Evolutionary conservation across 1,140 invertebrate species (phyloP), one percentile per base, ranked within the genome.

Genomic region (Choristoneura fumiferana): DNA sequence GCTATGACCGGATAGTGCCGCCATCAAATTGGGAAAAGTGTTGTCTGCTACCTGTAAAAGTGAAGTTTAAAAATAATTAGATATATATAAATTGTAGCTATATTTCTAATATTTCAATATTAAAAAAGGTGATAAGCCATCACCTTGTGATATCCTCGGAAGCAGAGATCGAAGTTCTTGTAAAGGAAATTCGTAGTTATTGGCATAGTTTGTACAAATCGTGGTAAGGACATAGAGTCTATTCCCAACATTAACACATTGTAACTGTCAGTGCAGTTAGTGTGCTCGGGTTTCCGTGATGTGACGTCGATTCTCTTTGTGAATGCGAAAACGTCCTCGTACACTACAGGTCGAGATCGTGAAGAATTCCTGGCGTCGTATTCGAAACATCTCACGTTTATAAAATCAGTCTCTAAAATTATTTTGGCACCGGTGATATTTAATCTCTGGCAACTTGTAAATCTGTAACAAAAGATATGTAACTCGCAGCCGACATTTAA

Each of bases 1-100:
- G 35, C 76, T 92, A 39, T 91, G 89, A 1, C 95, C 95, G 1
- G 93, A 94, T 15, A 96, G 81, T 2, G 94, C 81, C 0, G 95
- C 94, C 91, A 96, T 94, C 14, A 97, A 73, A 80, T 97, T 97
- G 0, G 95, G 95, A 75, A 95, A 96, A 0, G 95, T 96, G 65
- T 96, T 96, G 67, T 95, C 95, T 1, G 92, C 95, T 61, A 92
- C 81, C 91, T 92, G 62, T 36, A 81, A 76, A 45, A 35, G 63
- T 56, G 33, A 55, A 43, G 33, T 34, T 13, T 12, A 49, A 29
- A 15, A 17, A 40, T 17, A 13, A 40, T 4, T 15, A 17, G 14
- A 40, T 3, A 40, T 10, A 5, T 34, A 22, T 3, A n/a, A 22
- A 22, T 17, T 2, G n/a, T 12, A 2, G n/a, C n/a, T 37, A 37